phyloP scores from a whole-genome alignment of 1,140 invertebrate species.

The Drosophila elegans region DNA sequence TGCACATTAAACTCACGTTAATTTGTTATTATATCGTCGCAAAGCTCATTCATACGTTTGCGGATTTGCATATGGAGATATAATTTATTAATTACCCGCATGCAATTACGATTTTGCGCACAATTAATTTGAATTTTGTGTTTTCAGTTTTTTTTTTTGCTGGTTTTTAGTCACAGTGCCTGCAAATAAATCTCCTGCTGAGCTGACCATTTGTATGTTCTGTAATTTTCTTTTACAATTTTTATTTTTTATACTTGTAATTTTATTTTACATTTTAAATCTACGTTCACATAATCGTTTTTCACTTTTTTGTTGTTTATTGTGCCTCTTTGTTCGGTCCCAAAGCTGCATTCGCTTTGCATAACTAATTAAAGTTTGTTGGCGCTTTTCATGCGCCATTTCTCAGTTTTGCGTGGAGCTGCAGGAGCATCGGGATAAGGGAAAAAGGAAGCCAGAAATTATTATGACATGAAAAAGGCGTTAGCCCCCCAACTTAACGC shows the following conservation, averaged over 20 bases:
- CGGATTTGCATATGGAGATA: slow-evolving; percentile 55
- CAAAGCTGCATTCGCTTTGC: slow-evolving; percentile 68
- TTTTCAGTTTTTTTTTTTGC: slow-evolving; percentile 11
- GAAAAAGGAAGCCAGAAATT: slow-evolving; percentile 47
- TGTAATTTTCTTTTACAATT: slow-evolving; percentile 13
- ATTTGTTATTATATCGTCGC: slow-evolving; percentile 59
- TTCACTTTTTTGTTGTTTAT: slow-evolving; percentile 41
- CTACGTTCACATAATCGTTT: slow-evolving; percentile 34
- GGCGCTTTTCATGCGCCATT: slow-evolving; percentile 66
- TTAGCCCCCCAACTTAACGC: slow-evolving; percentile 22
- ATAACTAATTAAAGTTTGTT: slow-evolving; percentile 81
- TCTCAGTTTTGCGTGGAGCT: slow-evolving; percentile 50
- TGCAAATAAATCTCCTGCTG: slow-evolving; percentile 7
- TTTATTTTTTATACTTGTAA: not conserved
- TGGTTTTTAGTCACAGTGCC: slow-evolving; percentile 3
- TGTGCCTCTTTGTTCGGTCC: slow-evolving; percentile 30
- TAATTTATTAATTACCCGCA: slow-evolving; percentile 73
- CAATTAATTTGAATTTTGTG: slow-evolving; percentile 52
- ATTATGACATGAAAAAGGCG: slow-evolving; percentile 80
- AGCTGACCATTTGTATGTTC: slow-evolving; percentile 3
- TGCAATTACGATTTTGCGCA: slow-evolving; percentile 61
- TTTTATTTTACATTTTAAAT: slow-evolving; percentile 53
- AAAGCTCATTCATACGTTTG: slow-evolving; percentile 15
- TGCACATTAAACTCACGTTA: slow-evolving; percentile 63
- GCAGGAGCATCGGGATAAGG: slow-evolving; percentile 23